Evolutionary conservation across 1,140 invertebrate genomes (phyloP).

Genomic region (Bombus fervidus): DNA sequence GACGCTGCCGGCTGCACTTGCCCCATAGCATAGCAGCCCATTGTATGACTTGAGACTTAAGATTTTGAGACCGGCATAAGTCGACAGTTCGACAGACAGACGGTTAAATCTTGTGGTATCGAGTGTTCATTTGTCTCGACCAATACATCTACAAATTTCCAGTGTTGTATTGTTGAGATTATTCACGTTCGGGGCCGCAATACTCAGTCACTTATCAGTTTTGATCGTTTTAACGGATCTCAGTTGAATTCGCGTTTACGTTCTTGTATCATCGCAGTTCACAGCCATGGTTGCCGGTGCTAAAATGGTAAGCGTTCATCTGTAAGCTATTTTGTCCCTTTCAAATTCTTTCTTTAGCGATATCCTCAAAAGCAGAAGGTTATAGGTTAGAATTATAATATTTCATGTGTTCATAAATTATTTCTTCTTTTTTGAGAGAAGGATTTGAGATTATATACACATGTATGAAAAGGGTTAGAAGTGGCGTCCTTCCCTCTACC

Average conservation of each 20-base stretch:
- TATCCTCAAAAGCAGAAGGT: neutral
- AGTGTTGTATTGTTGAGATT: constrained; percentile 11
- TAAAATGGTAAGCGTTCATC: constrained; percentile 73
- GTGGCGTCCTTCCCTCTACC: constrained; percentile 18
- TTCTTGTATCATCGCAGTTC: constrained; percentile 43
- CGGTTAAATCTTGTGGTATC: constrained; percentile 3
- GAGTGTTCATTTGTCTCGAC: neutral
- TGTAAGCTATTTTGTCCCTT: neutral
- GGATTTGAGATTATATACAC: neutral
- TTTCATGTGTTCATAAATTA: neutral
- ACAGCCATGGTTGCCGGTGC: constrained; percentile 73
- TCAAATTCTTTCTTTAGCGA: neutral
- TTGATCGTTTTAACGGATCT: constrained; percentile 6
- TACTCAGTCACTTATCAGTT: neutral
- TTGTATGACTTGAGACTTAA: constrained; percentile 67
- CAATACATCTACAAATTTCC: neutral
- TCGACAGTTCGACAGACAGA: constrained; percentile 38
- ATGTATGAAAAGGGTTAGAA: neutral
- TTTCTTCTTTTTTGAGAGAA: neutral
- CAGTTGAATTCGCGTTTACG: constrained; percentile 25
- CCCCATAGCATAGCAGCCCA: constrained; percentile 68
- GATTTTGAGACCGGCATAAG: constrained; percentile 54
- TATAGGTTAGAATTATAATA: neutral
- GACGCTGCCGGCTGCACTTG: constrained; percentile 76
- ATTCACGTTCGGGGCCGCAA: neutral